Evolutionary conservation across 1,140 invertebrate species (phyloP).

Genomic region (Vanessa tameamea): DNA sequence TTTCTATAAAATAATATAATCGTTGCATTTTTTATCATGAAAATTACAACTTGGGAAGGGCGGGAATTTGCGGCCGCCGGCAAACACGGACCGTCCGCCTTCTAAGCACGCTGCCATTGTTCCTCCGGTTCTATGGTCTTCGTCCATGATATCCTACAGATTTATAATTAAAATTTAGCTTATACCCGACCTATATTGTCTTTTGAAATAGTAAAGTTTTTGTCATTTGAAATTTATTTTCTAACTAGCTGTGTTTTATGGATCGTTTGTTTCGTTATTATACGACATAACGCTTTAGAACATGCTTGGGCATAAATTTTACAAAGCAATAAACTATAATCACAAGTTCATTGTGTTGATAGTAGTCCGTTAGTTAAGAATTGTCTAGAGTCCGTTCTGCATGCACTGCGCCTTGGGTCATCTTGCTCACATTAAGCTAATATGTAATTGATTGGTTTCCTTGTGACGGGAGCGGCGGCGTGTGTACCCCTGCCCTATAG

Average conservation of each 20-base stretch:
- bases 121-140: constrained; percentile 41
- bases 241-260: constrained; percentile 33
- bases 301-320: constrained; percentile 35
- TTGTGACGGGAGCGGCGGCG: constrained; percentile 53
- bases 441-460: constrained; percentile 78
- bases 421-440: constrained; percentile 76
- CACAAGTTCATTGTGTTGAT: constrained; percentile 53
- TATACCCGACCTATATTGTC: constrained; percentile 51
- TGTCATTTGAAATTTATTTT: constrained; percentile 30
- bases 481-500: constrained; percentile 62
- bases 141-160: constrained; percentile 38
- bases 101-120: constrained; percentile 70
- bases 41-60: constrained; percentile 54
- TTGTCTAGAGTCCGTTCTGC: constrained; percentile 51
- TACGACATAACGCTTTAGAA: constrained; percentile 28
- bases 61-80: constrained; percentile 54
- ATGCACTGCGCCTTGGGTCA: constrained; percentile 58
- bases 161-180: constrained; percentile 64
- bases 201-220: constrained; percentile 53
- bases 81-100: constrained; percentile 65
- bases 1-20: neutral
- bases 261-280: constrained; percentile 40
- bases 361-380: constrained; percentile 51
- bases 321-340: constrained; percentile 57
- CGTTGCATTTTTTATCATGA: constrained; percentile 11